phyloP scores from a whole-genome alignment of 2,888 invertebrate species.

The Geotrupes spiniger region DNA sequence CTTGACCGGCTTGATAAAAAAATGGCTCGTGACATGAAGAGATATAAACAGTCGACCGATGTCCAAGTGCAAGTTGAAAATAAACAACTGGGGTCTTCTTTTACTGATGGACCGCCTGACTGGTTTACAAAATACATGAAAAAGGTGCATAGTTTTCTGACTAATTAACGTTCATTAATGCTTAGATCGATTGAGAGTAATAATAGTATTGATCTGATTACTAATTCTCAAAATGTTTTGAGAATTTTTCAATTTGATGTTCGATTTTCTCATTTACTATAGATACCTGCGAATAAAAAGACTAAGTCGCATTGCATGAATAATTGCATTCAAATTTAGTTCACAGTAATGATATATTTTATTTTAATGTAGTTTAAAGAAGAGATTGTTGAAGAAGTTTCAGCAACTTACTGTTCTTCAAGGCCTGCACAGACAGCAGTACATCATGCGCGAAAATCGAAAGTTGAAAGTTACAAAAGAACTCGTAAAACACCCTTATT shows the following conservation, averaged over 20 bases:
- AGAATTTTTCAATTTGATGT: too few species aligned
- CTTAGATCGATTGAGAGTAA: too few species aligned
- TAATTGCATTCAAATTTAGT: too few species aligned
- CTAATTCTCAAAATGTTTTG: too few species aligned
- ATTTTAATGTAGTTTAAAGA: conserved; percentile 39
- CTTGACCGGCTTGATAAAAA: conserved; percentile 38
- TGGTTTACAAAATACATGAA: conserved; percentile 48
- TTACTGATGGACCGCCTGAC: conserved; percentile 36
- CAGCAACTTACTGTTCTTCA: conserved; percentile 29
- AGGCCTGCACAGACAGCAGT: conserved; percentile 25
- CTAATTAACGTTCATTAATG: too few species aligned
- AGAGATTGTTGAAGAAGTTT: conserved; percentile 41
- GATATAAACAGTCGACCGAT: conserved; percentile 1
- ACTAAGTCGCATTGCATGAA: too few species aligned
- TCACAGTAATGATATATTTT: conserved; percentile 7
- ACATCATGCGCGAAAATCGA: conserved; percentile 33
- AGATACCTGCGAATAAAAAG: too few species aligned
- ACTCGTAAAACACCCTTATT: conserved; percentile 30
- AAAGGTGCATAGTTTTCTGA: too few species aligned
- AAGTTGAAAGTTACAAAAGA: conserved; percentile 34
- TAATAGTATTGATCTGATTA: too few species aligned
- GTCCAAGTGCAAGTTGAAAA: background rate
- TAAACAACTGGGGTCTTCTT: conserved; percentile 2
- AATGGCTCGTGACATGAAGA: conserved; percentile 6
- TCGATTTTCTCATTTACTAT: too few species aligned